Evolutionary conservation across 1,140 invertebrate species (phyloP).

Genomic region (Lineus longissimus): DNA sequence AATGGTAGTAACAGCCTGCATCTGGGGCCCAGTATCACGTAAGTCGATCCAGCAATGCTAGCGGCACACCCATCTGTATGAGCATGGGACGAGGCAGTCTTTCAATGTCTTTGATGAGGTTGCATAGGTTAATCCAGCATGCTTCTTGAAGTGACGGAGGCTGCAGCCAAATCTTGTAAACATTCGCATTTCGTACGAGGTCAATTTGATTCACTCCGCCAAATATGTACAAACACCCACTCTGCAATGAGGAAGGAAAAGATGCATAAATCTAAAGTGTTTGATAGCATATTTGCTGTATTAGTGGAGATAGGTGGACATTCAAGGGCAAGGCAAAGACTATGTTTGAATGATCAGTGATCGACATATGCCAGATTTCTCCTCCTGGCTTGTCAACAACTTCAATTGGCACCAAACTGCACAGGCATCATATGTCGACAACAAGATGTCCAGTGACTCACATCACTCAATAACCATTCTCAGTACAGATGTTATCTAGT

Average conservation of each 20-base stretch:
- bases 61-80: neutral
- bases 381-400: neutral
- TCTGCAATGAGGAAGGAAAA: neutral
- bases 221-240: neutral
- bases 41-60: too few species aligned
- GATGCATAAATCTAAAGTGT: neutral
- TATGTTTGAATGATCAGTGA: neutral
- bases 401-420: neutral
- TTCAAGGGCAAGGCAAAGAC: neutral
- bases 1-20: too few species aligned
- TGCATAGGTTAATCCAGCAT: neutral
- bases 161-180: slow-evolving; percentile 2
- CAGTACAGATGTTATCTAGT: too few species aligned
- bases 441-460: too few species aligned
- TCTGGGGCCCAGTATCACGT: too few species aligned
- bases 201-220: neutral
- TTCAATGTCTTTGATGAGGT: neutral
- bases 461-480: too few species aligned
- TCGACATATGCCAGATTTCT: neutral
- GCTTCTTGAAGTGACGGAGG: neutral
- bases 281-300: neutral
- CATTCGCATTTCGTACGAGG: neutral
- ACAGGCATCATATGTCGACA: too few species aligned
- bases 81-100: neutral
- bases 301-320: neutral